phyloP scores from a whole-genome alignment of 1,140 invertebrate genomes.

The Drosophila lini region DNA sequence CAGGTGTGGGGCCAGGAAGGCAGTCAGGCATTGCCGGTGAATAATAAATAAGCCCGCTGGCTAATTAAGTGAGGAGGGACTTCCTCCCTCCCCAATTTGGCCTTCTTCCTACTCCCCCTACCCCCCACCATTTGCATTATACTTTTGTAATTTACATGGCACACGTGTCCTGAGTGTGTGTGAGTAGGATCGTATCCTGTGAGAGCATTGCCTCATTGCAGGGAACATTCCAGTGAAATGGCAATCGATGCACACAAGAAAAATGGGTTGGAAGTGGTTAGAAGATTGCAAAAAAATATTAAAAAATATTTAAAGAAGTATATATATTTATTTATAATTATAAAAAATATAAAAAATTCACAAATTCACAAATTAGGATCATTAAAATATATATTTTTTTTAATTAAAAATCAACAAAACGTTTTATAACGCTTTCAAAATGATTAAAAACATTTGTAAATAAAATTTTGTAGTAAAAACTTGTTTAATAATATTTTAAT shows the following conservation, averaged over 20 bases:
- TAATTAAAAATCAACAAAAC: too few species aligned
- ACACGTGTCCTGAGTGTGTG: slow-evolving; percentile 54
- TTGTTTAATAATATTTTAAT: not conserved
- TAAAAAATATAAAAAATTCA: not conserved
- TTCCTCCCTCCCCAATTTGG: slow-evolving; percentile 2
- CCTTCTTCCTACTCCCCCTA: not conserved
- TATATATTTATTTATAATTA: not conserved
- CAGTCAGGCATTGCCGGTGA: slow-evolving; percentile 66
- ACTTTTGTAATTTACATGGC: slow-evolving; percentile 77
- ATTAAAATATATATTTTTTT: too few species aligned
- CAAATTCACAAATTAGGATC: not conserved
- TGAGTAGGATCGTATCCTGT: slow-evolving; percentile 31
- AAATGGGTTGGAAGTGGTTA: not conserved
- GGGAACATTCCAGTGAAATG: slow-evolving; percentile 54
- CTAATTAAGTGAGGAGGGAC: slow-evolving; percentile 76
- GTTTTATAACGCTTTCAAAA: not conserved
- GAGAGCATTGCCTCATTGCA: slow-evolving; percentile 63
- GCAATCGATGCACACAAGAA: slow-evolving; percentile 62
- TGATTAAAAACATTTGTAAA: not conserved
- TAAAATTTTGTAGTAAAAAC: not conserved
- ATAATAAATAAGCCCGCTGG: slow-evolving; percentile 79
- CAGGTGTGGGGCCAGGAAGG: slow-evolving; percentile 6
- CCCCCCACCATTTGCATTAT: slow-evolving; percentile 54
- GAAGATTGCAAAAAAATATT: not conserved
- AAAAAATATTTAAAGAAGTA: not conserved